Base-by-base conservation (phyloP, 2,888 invertebrate genomes). In the Acleris laterana region DNA sequence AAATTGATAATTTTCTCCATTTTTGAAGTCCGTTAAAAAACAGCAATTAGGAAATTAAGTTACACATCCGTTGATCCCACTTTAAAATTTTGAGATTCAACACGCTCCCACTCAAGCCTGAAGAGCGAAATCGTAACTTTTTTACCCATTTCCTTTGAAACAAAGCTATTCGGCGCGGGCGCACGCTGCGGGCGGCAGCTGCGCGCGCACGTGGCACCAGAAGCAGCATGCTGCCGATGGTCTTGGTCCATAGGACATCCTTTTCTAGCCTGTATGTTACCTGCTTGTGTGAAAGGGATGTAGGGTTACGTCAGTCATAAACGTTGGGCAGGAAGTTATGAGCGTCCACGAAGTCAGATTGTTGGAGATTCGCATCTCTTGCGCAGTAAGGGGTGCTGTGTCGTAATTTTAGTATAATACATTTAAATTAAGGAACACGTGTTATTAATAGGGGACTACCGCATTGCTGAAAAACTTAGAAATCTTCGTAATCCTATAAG, bases 121-220 rank as follows among this genome's bases (percentile, higher is more conserved):
- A 16, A 49, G 22, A 58, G 52, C 59, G 42, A 59, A 52, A n/a
- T 49, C 22, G 53, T 57, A 46, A 20, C 28, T 58, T 63, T 52
- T 58, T 58, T 52, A 55, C n/a, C n/a, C 19, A 48, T 50, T 58
- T 63, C 67, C 63, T 52, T 52, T 49, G 25, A 25, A 62, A 62
- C 49, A 56, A 62, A 32, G 22, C 46, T 20, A 16, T 22, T 16
- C 16, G 51, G 25, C 51, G 20, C 60, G 70, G 67, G 69, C 75
- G 66, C 64, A 70, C 79, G 82, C 84, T 84, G 87, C 86, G 88
- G 88, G 88, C 80, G 86, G 83, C 86, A 87, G 86, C 86, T 87
- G 87, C 82, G 75, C 75, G 77, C 81, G 80, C 84, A 83, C 81
- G 85, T 79, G 80, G 63, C 72, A 62, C 68, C 38, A 38, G 38